These are phyloP conservation scores for Recurvirostra avosetta DNA, from an alignment of 2,113 vertebrate species.

Conservation along the genomic window DNA sequence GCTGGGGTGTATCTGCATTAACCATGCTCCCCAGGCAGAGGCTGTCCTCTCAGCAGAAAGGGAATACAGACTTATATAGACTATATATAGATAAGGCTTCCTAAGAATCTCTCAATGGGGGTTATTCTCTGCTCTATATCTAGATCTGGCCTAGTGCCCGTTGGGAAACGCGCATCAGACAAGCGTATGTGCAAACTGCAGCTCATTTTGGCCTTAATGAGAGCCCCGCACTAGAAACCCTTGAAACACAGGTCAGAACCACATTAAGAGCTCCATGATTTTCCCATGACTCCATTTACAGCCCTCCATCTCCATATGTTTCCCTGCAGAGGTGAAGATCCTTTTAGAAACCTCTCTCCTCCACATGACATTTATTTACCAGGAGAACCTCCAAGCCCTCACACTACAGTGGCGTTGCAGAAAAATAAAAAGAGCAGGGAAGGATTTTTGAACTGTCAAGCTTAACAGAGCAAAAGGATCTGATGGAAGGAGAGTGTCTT, in stretches of 20 bases:
- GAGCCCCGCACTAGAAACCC: neutral
- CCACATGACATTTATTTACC: neutral
- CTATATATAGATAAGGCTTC: constrained; percentile 64
- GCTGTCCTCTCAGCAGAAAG: constrained; percentile 22
- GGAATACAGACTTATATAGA: neutral
- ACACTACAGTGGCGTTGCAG: neutral
- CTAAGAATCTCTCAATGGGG: constrained; percentile 28
- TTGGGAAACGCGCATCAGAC: neutral
- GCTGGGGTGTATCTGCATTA: neutral
- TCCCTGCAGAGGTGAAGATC: neutral
- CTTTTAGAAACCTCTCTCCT: neutral
- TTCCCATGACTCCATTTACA: neutral
- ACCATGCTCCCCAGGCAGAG: neutral
- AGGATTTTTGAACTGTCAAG: neutral
- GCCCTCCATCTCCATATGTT: neutral
- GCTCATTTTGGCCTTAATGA: neutral
- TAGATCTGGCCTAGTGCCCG: constrained; percentile 2
- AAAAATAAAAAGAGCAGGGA: neutral
- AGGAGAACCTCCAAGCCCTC: neutral
- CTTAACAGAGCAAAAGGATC: neutral
- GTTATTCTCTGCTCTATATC: constrained; percentile 17
- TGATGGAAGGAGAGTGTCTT: neutral
- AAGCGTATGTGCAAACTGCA: neutral
- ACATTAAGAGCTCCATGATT: neutral
- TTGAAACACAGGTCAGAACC: neutral